Evolutionary conservation across 2,113 vertebrate genomes (phyloP), one percentile per base, ranked within the genome.

Genomic region (Microtus montanus): DNA sequence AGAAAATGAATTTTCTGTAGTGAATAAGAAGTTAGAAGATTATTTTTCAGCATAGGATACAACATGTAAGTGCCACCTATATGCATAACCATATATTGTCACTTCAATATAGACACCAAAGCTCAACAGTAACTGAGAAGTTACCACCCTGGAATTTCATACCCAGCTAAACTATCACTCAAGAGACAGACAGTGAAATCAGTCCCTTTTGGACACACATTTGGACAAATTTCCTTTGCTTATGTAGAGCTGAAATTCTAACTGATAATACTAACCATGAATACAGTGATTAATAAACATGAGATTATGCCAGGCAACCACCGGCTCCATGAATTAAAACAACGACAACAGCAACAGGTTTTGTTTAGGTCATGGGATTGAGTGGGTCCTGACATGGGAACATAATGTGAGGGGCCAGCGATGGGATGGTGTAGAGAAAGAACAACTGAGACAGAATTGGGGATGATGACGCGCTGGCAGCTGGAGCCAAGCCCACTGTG

Each of bases 121-220:
- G 24, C 74, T 89, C 52, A 87, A 95, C 64, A 47, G 1, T 26
- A 61, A 87, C 9, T 84, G 83, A 74, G 78, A 92, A 91, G 66
- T 73, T 49, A 58, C 19, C 9, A 47, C 3, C 7, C 20, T 66
- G 41, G 74, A 89, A 90, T 93, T 89, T 33, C 35, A 64, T 74
- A 83, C 15, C 54, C 41, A 88, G 80, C 70, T 93, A 89, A 95
- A 93, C 28, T 86, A 58, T 14, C 75, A 88, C 33, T 80, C 13
- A 41, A 92, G 61, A 89, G 52, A 20, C 30, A 80, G 3, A 26
- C 14, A 38, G 12, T 87, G 22, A 89, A 77, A 85, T 70, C 49
- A 63, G 28, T 64, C 17, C 8, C 24, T 12, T 17, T 79, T 54
- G 52, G 61, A 35, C 15, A 78, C 68, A 41, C 12, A 77, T 20